Conservation (phyloP, 2,113 vertebrate genomes). For the Neofelis nebulosa region DNA sequence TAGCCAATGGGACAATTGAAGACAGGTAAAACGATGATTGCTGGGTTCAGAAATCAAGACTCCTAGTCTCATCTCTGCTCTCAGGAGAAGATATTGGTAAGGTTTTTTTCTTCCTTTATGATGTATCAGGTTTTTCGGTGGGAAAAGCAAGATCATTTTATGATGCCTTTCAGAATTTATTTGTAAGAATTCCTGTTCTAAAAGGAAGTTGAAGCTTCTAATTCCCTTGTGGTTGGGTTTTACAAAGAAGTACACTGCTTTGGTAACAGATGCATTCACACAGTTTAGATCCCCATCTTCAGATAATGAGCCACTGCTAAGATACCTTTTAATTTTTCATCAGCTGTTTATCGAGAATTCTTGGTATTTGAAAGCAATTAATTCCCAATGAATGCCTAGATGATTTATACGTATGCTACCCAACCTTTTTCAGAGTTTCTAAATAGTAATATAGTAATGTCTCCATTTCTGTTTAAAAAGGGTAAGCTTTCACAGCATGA, state of each 20-base stretch:
- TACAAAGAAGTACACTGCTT: background rate
- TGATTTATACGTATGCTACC: background rate
- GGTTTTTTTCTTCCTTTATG: background rate
- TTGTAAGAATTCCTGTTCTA: background rate
- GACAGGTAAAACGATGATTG: background rate
- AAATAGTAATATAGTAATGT: slow-evolving; percentile 1
- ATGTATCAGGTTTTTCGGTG: background rate
- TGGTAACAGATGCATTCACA: background rate
- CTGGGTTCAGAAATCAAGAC: background rate
- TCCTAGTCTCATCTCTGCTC: background rate
- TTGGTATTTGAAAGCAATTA: slow-evolving; percentile 42
- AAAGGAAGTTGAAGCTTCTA: background rate
- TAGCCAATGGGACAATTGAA: background rate
- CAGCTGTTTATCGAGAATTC: slow-evolving; percentile 20
- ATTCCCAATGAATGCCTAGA: slow-evolving; percentile 16
- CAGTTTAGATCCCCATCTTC: background rate
- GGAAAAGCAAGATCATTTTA: background rate
- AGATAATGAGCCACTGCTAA: slow-evolving; percentile 8
- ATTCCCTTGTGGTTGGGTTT: background rate
- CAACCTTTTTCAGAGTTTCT: background rate
- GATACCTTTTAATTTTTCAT: slow-evolving; percentile 47
- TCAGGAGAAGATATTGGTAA: background rate
- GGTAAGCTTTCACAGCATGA: background rate
- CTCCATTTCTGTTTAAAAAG: background rate
- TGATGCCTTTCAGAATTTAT: background rate